A percentile compares a stretch with the other conserved stretches of the same genome.
Conservation (phyloP, 2,797 vertebrate species). For the Pantherophis vulpinus region DNA sequence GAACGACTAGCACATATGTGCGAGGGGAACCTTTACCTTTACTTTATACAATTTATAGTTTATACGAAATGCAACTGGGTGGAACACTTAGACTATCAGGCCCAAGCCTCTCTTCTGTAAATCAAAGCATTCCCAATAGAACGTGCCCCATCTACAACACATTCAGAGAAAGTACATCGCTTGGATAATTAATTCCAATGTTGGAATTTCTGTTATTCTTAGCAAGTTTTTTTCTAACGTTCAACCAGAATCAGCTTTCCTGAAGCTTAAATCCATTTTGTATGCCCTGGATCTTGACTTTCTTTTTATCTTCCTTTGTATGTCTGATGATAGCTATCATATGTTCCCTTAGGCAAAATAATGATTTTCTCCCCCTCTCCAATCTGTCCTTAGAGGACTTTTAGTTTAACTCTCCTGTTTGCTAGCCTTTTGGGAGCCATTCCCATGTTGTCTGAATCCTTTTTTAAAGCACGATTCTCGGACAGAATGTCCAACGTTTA, state of each 20-base stretch:
- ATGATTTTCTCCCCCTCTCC: neutral
- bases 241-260: neutral
- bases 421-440: neutral
- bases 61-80: neutral
- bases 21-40: too few species aligned
- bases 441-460: neutral
- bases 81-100: neutral
- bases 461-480: neutral
- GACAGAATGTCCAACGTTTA: neutral
- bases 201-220: neutral
- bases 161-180: neutral
- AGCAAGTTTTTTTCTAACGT: neutral
- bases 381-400: neutral
- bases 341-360: neutral
- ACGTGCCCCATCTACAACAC: neutral
- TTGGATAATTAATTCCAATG: neutral
- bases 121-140: neutral
- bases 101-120: neutral
- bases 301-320: neutral
- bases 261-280: neutral
- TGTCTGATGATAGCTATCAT: neutral
- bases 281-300: neutral
- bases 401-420: neutral
- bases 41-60: neutral
- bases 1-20: too few species aligned